Percentiles rank a stretch among this genome's conserved stretches.
phyloP scores from a whole-genome alignment of 2,888 invertebrate species.

The Idaea biselata region DNA sequence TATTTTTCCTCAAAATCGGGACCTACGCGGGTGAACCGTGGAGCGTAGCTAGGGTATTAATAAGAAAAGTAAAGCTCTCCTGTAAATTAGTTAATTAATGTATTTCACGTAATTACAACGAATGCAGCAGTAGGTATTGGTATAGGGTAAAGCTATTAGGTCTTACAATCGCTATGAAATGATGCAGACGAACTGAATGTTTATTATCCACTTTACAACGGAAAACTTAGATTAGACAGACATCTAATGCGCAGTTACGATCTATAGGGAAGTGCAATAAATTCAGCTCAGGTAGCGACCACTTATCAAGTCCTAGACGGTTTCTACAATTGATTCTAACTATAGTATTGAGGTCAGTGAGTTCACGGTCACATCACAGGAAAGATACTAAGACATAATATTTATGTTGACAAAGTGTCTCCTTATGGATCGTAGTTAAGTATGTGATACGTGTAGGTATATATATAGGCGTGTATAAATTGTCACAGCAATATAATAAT shows the following conservation, averaged over 20 bases:
- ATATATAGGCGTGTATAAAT: neutral
- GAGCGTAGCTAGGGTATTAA: no score
- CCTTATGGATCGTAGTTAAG: conserved; percentile 15
- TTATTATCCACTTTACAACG: neutral
- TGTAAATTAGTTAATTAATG: no score
- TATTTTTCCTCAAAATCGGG: no score
- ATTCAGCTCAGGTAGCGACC: conserved; percentile 37
- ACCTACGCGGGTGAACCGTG: no score
- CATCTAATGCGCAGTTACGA: conserved; percentile 24
- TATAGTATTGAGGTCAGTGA: conserved; percentile 46
- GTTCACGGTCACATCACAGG: conserved; percentile 59
- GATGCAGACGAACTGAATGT: neutral
- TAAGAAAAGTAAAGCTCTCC: no score
- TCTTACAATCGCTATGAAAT: neutral
- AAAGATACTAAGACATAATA: conserved; percentile 27
- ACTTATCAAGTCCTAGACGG: conserved; percentile 44
- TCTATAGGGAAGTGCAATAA: conserved; percentile 40
- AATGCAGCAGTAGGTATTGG: no score
- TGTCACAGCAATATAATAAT: neutral
- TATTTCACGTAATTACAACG: no score
- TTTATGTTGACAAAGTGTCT: conserved; percentile 47
- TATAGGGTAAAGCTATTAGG: no score
- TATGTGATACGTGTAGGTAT: neutral
- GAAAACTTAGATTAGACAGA: neutral
- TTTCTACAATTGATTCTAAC: conserved; percentile 51